These are phyloP conservation scores for Idaea straminata DNA, from an alignment of 2,888 invertebrate genomes.

Conservation along the genomic window DNA sequence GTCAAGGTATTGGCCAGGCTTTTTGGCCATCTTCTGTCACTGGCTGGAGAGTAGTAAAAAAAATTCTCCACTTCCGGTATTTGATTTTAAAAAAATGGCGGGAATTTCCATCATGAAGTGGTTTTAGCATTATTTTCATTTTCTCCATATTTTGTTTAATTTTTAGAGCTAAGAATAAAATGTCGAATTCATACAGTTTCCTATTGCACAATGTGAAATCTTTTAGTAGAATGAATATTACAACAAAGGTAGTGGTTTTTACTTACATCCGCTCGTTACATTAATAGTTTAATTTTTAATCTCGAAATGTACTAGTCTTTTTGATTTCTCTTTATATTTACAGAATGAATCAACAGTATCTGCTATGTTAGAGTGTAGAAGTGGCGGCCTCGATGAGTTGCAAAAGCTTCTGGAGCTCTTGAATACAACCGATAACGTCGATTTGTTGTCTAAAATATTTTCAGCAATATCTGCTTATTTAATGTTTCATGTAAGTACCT, in stretches of 20 bases:
- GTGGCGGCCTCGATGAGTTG: constrained; percentile 17
- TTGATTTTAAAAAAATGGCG: too few species aligned
- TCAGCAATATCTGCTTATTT: constrained; percentile 48
- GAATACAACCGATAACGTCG: constrained; percentile 39
- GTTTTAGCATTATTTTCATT: too few species aligned
- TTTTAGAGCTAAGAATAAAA: neutral
- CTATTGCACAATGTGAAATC: neutral
- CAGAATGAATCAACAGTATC: neutral
- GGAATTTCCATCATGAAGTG: too few species aligned
- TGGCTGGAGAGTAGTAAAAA: too few species aligned
- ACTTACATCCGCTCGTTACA: too few species aligned
- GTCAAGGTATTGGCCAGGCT: too few species aligned
- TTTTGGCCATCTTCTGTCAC: too few species aligned
- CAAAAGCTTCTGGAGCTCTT: constrained; percentile 45
- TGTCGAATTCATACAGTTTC: neutral
- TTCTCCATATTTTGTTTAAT: neutral
- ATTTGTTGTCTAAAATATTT: constrained; percentile 51
- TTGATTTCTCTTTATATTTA: neutral
- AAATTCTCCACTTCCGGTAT: too few species aligned
- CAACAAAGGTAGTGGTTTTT: constrained; percentile 11
- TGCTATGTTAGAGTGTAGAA: neutral
- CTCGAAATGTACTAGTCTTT: neutral
- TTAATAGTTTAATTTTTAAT: too few species aligned
- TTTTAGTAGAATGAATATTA: neutral
- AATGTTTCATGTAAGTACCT: constrained; percentile 49